These are phyloP conservation scores for Dendrolimus pini DNA, from an alignment of 2,888 invertebrate genomes.

Conservation along the genomic window DNA sequence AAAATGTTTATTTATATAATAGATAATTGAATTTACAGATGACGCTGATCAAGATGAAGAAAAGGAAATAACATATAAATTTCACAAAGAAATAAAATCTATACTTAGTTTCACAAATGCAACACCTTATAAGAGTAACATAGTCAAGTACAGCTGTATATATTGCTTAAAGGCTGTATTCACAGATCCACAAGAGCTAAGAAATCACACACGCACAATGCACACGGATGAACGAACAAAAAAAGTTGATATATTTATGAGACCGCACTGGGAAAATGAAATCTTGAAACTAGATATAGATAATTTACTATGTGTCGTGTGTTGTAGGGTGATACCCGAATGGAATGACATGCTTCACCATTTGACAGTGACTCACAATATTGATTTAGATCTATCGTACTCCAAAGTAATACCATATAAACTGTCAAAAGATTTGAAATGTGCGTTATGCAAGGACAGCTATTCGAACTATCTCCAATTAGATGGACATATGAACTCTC, in stretches of 20 bases:
- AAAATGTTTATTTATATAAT: no score
- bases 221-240: constrained; percentile 26
- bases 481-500: constrained; percentile 53
- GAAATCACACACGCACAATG: constrained; percentile 28
- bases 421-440: constrained; percentile 22
- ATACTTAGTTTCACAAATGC: constrained; percentile 44
- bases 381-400: constrained; percentile 32
- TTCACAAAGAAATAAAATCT: constrained; percentile 35
- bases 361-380: constrained; percentile 27
- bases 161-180: constrained; percentile 38
- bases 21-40: neutral
- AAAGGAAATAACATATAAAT: constrained; percentile 12
- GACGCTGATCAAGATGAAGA: neutral
- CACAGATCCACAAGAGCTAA: constrained; percentile 31
- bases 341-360: constrained; percentile 51
- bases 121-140: constrained; percentile 40
- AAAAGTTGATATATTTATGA: constrained; percentile 33
- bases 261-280: constrained; percentile 43
- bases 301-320: constrained; percentile 34
- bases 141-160: constrained; percentile 32
- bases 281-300: constrained; percentile 43
- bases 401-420: constrained; percentile 40
- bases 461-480: constrained; percentile 32
- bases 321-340: constrained; percentile 18
- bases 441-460: constrained; percentile 35